phyloP scores from a whole-genome alignment of 2,113 vertebrate species.

The Halcyon senegalensis region DNA sequence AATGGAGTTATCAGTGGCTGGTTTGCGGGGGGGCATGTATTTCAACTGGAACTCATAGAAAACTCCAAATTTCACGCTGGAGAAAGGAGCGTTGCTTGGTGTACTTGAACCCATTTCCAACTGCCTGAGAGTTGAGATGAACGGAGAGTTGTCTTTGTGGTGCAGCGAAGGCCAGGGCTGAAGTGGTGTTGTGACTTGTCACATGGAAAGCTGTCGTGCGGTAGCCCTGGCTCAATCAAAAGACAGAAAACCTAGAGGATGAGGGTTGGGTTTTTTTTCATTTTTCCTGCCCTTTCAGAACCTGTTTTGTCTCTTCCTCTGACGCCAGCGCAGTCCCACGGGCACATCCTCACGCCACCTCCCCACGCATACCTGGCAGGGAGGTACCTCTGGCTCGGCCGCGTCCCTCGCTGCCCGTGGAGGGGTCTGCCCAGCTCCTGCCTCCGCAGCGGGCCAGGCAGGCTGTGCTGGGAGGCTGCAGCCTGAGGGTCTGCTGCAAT shows the following conservation, averaged over 20 bases:
- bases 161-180: neutral
- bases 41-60: neutral
- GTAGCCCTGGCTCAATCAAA: neutral
- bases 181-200: neutral
- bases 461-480: neutral
- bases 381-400: neutral
- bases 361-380: too few relatives aligned
- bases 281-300: too few relatives aligned
- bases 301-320: too few relatives aligned
- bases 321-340: too few relatives aligned
- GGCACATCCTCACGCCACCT: too few relatives aligned
- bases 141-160: neutral
- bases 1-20: neutral
- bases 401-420: neutral
- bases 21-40: neutral
- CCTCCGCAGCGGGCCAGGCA: neutral
- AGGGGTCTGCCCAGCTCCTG: neutral
- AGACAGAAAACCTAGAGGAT: too few relatives aligned
- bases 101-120: neutral
- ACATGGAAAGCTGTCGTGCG: neutral
- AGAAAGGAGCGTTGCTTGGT: neutral
- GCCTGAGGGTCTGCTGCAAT: neutral
- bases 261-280: too few relatives aligned
- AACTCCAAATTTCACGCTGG: neutral
- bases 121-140: neutral